Evolutionary conservation across 1,140 invertebrate genomes (phyloP), one percentile per base, ranked within the genome.

Genomic region (Microplitis demolitor): DNA sequence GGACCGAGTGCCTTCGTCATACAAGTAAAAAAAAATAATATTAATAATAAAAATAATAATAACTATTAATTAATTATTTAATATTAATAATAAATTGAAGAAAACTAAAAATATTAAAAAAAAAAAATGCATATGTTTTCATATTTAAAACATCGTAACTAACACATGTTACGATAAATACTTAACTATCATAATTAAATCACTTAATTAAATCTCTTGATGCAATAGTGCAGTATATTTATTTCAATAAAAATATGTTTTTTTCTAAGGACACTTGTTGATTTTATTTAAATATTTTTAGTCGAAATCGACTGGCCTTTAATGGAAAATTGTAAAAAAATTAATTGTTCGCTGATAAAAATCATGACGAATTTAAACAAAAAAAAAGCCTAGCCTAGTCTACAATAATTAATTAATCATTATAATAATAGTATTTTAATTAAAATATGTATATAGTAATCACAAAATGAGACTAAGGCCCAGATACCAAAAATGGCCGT

Each of bases 381-480:
- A 24, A 24, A 24, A 24, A 24, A 24, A 24, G 24, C 24, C 79
- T 82, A 82, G 64, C 76, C 78, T 79, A 82, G 16, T 51, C 74
- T 80, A 80, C 51, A 60, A 78, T 78, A 79, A 62, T 61, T 16
- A 72, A 71, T 80, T 78, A 78, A 69, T 72, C 58, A 73, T 75
- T 11, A 9, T 8, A 45, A 45, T 45, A 45, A 11, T 45, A 45
- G 39, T 45, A 45, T 45, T 45, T 45, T 11, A 45, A 45, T 45
- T 9, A 72, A 79, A 81, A 79, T 78, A 83, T 80, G 33, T 63
- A 33, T 50, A 78, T 82, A 84, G 79, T 85, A 85, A 87, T 85
- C 85, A 87, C 85, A 85, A 87, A 82, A 77, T 81, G 81, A 85
- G 84, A 87, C 84, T 83, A 84, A 82, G 80, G 83, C 82, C 83